Conservation (phyloP, 2,797 vertebrate species). For the Hydrolagus colliei region DNA sequence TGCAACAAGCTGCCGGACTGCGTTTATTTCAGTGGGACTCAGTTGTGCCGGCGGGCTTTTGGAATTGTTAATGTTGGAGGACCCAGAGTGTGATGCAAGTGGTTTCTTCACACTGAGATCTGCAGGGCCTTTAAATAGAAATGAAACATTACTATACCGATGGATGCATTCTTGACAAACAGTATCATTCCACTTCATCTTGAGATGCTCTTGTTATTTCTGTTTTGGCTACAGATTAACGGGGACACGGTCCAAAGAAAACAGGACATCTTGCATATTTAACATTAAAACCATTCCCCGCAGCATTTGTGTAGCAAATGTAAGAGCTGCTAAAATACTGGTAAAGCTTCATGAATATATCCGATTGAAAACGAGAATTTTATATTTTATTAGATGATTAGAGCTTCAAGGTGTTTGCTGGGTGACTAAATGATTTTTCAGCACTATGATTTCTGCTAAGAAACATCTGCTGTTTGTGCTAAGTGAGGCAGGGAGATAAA, state of each 20-base stretch:
- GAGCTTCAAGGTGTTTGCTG: not conserved
- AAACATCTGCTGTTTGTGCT: not conserved
- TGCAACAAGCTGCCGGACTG: conserved; percentile 69
- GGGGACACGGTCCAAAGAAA: not conserved
- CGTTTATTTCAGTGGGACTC: conserved; percentile 69
- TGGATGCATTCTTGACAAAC: not conserved
- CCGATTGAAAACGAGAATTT: not conserved
- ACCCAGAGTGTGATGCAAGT: conserved; percentile 61
- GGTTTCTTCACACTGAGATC: conserved; percentile 79
- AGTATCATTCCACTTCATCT: not conserved
- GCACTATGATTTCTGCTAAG: not conserved
- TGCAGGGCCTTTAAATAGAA: conserved; percentile 60
- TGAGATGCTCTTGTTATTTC: not conserved
- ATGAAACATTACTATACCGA: conserved; percentile 26
- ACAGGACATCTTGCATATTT: not conserved
- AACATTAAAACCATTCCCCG: not conserved
- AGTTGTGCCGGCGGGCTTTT: conserved; percentile 57
- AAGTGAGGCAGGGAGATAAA: not conserved
- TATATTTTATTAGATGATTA: not conserved
- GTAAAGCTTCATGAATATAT: not conserved
- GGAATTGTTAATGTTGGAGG: conserved; percentile 61
- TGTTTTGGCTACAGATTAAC: not conserved
- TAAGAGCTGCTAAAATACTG: not conserved
- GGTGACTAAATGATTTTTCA: not conserved
- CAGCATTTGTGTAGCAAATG: not conserved